Evolutionary conservation across 2,888 invertebrate genomes (phyloP).

Genomic region (Protula sp.): DNA sequence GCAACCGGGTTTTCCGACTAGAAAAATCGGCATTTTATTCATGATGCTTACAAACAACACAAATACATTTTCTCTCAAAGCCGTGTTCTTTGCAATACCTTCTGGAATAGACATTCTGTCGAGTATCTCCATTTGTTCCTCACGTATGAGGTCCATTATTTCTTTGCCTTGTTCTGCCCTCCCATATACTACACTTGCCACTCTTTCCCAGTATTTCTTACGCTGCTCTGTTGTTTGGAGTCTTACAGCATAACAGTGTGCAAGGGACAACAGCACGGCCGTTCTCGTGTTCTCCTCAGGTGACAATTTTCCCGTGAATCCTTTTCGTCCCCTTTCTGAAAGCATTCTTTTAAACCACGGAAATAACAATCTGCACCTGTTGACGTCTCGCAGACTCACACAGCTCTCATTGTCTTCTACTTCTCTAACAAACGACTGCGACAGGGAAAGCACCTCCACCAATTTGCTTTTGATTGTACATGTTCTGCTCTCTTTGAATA

Average conservation of each 20-base stretch:
- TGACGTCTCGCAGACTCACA: background rate
- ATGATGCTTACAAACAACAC: slow-evolving; percentile 31
- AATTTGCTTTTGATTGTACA: background rate
- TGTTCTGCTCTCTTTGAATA: background rate
- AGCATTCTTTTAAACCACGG: background rate
- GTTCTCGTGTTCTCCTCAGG: no score
- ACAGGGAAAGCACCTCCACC: background rate
- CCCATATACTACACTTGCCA: background rate
- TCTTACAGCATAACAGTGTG: background rate
- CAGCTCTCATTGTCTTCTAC: background rate
- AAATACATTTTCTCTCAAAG: slow-evolving; percentile 33
- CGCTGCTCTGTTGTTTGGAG: background rate
- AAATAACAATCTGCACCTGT: background rate
- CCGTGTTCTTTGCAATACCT: slow-evolving; percentile 30
- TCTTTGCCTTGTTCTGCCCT: no score
- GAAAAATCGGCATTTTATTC: slow-evolving; percentile 30
- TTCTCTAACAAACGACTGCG: background rate
- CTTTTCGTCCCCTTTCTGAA: background rate
- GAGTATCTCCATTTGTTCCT: slow-evolving; percentile 27
- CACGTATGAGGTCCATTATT: slow-evolving; percentile 11
- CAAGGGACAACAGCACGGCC: background rate
- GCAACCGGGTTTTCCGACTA: slow-evolving; percentile 35
- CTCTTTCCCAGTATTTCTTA: background rate
- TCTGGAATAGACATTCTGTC: slow-evolving; percentile 28
- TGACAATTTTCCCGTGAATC: no score